A percentile compares a stretch with the other conserved stretches of the same genome.
Evolutionary conservation across 2,113 vertebrate genomes (phyloP).

Genomic region (Vireo altiloquus): DNA sequence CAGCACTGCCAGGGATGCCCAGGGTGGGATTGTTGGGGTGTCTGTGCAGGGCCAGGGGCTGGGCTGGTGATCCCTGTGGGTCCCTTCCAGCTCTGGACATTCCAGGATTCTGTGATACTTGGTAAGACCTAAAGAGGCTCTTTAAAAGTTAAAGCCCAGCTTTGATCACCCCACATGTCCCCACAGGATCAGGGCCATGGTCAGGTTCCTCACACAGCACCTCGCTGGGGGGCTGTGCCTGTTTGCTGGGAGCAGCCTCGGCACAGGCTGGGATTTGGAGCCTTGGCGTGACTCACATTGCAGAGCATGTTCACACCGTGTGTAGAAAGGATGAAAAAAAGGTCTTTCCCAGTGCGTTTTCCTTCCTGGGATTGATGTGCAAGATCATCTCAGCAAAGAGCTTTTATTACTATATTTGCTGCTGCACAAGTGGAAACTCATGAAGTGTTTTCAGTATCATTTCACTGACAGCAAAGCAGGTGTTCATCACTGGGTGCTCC

Average conservation of each 20-base stretch:
- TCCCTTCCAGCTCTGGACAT: neutral
- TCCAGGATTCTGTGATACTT: neutral
- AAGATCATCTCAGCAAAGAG: neutral
- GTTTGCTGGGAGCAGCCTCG: neutral
- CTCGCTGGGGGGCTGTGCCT: neutral
- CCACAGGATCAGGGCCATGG: fast-evolving
- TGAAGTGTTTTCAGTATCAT: neutral
- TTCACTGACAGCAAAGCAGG: neutral
- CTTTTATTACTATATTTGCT: neutral
- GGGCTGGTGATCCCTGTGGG: fast-evolving
- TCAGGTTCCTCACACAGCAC: neutral
- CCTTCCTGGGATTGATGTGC: neutral
- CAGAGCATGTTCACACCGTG: fast-evolving
- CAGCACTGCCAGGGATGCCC: neutral
- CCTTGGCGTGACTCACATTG: fast-evolving
- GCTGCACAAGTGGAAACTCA: neutral
- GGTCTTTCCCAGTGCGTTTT: fast-evolving
- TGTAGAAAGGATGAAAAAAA: too few species aligned
- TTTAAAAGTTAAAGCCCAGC: neutral
- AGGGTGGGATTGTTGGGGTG: neutral
- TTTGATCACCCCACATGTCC: fast-evolving
- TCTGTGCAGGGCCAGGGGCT: neutral
- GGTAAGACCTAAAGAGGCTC: neutral
- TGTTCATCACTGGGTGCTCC: neutral
- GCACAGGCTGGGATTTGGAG: neutral